Evolutionary conservation across 1,140 invertebrate genomes (phyloP).

Genomic region (Plectrocnemia conspersa): DNA sequence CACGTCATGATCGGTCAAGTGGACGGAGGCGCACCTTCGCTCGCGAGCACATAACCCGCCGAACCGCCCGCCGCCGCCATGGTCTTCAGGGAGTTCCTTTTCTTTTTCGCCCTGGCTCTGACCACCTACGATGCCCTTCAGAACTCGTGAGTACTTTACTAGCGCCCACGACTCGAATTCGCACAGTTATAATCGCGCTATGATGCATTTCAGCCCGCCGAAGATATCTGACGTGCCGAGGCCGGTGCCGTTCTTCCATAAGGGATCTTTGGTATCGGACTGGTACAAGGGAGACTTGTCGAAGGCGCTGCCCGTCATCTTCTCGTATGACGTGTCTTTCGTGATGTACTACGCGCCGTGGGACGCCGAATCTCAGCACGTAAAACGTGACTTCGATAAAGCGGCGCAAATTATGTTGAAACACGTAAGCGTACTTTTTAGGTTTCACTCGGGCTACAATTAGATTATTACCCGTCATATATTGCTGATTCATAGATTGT

Average conservation of each 20-base stretch:
- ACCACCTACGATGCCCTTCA: conserved; percentile 57
- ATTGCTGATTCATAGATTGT: no score
- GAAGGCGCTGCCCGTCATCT: conserved; percentile 56
- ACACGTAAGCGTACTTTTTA: conserved; percentile 50
- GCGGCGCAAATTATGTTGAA: conserved; percentile 66
- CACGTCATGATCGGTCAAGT: neutral
- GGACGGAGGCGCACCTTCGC: neutral
- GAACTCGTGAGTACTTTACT: conserved; percentile 53
- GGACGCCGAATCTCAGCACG: conserved; percentile 74
- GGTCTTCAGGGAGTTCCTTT: conserved; percentile 46
- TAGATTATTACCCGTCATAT: no score
- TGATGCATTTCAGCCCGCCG: conserved; percentile 54
- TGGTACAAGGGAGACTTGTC: conserved; percentile 68
- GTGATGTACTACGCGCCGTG: conserved; percentile 88
- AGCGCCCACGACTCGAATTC: neutral
- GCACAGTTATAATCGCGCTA: neutral
- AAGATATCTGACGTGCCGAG: conserved; percentile 62
- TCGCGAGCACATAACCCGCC: neutral
- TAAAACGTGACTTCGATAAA: conserved; percentile 66
- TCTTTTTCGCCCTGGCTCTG: conserved; percentile 51
- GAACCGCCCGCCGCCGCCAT: conserved; percentile 32
- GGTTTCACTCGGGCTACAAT: no score
- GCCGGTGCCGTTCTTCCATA: conserved; percentile 64
- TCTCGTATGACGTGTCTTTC: conserved; percentile 65
- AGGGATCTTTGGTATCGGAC: conserved; percentile 62